phyloP scores from a whole-genome alignment of 92 coral and sea anemone genomes.

The Diadumene lineata region DNA sequence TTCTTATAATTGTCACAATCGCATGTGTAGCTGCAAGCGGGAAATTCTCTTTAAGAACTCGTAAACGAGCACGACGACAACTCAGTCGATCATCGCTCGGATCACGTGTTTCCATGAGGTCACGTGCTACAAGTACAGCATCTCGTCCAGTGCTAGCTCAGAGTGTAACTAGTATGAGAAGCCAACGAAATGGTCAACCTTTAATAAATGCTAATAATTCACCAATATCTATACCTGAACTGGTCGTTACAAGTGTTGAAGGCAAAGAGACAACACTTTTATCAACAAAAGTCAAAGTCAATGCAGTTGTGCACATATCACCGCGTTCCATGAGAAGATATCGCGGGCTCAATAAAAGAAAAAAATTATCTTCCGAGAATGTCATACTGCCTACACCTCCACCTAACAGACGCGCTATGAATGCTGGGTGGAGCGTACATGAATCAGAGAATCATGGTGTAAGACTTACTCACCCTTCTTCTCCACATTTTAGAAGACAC shows the following conservation, averaged over 20 bases:
- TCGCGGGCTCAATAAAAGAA: neutral
- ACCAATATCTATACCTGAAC: conserved; percentile 11
- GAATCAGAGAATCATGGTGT: neutral
- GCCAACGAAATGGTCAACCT: neutral
- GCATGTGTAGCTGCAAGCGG: conserved; percentile 15
- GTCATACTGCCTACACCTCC: conserved; percentile 7
- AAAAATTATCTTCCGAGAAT: conserved; percentile 13
- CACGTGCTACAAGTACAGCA: conserved; percentile 16
- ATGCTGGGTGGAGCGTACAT: neutral
- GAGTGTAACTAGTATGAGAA: neutral
- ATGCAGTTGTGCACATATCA: conserved; percentile 11
- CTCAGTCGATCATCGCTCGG: neutral
- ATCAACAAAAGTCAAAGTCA: neutral
- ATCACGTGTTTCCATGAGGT: conserved; percentile 24
- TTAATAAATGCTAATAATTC: neutral
- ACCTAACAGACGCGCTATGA: neutral
- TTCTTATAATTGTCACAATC: neutral
- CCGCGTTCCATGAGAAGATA: conserved; percentile 7
- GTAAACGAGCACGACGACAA: conserved; percentile 25
- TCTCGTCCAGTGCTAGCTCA: conserved; percentile 18
- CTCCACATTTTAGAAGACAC: neutral
- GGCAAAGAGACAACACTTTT: conserved; percentile 13
- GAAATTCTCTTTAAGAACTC: conserved; percentile 6
- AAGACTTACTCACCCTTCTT: neutral
- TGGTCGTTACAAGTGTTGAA: conserved; percentile 21